Conservation (phyloP, 2,797 vertebrate species). For the Lepilemur ruficaudatus region DNA sequence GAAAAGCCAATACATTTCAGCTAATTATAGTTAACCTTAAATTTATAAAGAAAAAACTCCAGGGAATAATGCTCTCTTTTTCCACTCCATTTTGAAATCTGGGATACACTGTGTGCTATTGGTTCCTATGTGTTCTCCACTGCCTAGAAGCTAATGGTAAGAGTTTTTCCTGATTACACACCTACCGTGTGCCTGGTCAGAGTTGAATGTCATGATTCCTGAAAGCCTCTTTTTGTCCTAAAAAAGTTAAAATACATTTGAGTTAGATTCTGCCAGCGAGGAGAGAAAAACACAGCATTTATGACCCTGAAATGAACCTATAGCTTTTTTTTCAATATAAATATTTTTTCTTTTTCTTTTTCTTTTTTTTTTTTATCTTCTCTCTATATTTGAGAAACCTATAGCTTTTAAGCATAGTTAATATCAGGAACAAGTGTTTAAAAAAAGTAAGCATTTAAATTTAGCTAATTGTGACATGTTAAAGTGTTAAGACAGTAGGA, state of each 20-base stretch:
- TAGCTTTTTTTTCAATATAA: not conserved
- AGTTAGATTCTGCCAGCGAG: slow-evolving; percentile 27
- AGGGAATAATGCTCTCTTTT: slow-evolving; percentile 79
- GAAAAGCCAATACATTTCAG: slow-evolving; percentile 41
- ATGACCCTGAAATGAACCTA: not conserved
- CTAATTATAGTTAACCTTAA: slow-evolving; percentile 52
- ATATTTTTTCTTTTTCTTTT: not conserved
- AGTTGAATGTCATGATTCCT: slow-evolving; percentile 45
- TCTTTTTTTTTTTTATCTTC: not conserved
- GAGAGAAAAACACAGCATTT: not conserved
- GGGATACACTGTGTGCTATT: slow-evolving; percentile 78
- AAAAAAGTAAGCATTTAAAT: not conserved
- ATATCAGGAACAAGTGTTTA: not conserved
- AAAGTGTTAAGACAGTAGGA: not conserved
- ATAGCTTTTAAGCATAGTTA: not conserved
- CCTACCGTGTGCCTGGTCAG: slow-evolving; percentile 44
- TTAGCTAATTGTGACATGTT: not conserved
- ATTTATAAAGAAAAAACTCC: slow-evolving; percentile 40
- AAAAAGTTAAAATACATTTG: not conserved
- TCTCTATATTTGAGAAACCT: not conserved
- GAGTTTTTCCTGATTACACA: slow-evolving; percentile 70
- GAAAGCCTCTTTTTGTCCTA: slow-evolving; percentile 3
- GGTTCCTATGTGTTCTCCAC: slow-evolving; percentile 76
- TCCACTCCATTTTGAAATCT: slow-evolving; percentile 79
- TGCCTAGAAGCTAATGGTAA: slow-evolving; percentile 77